Base-by-base conservation (phyloP, 2,888 invertebrate genomes). In the Andrena marginata region DNA sequence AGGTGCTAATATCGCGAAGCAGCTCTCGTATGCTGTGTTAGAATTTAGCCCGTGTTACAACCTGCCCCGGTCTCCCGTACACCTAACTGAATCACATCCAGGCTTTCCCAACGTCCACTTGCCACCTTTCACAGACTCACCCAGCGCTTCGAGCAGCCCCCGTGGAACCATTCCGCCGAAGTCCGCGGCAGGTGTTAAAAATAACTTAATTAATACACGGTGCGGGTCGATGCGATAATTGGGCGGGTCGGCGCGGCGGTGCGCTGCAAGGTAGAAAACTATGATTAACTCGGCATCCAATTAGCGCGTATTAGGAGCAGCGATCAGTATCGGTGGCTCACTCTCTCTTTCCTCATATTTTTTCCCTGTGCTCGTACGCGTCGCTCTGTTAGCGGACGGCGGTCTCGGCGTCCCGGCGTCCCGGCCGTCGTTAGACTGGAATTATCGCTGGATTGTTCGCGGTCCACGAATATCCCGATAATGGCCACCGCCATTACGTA, bases 141-240 rank as follows among this genome's bases (percentile, higher is more conserved):
- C 79, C 67, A 26, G 62, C 51, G 20, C 59, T n/a, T 33, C 73
- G 54, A 59, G 26, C 48, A 31, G 20, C 79, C 71, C 16, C 49
- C 48, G 8, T 3, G 8, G 2, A 20, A 23, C 29, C 23, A 48
- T 48, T 23, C 20, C 71, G 8, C 42, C 16, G 63, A 65, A 10
- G 68, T 42, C 42, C 48, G 48, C 49, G 6, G 42, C 77, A 87
- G 87, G 87, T 88, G 87, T 89, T 91, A 90, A 92, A 92, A 92
- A 92, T 92, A 92, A 91, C 91, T 92, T 92, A 92, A 92, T 92
- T 92, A 92, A 91, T 92, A 89, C 89, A 67, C 77, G 70, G 68
- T 80, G 71, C 79, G 73, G 81, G 77, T 81, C 78, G 85, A 89
- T 84, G 84, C 86, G 90, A 89, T 90, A 91, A 91, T 91, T 92